Base-by-base conservation (phyloP, 2,888 invertebrate species). In the Pachydiplax longipennis region DNA sequence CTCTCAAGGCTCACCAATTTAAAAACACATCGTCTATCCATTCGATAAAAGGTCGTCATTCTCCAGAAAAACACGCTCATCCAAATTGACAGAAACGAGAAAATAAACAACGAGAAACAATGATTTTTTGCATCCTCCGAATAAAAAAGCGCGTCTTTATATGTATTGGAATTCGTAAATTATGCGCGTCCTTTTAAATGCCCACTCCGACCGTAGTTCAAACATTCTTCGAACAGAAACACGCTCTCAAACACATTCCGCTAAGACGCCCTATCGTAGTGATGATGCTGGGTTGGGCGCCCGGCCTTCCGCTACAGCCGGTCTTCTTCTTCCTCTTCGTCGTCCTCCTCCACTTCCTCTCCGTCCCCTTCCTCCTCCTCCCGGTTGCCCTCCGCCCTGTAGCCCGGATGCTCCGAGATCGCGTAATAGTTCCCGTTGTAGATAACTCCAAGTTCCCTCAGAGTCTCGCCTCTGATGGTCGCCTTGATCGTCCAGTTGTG, bases 401-500 rank as follows among this genome's bases (percentile, higher is more conserved):
- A 98, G 91, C 98, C 98, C 91, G 98, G 98, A 94, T 98, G 98
- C 94, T 98, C 98, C 93, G 98, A 98, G 94, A 98, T 98, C 92
- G 98, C 98, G 95, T 98, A 98, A 94, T 98, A 98, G 95, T 98
- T 98, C 92, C 98, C 98, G 94, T 98, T 98, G 95, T 98, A 98
- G 94, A 98, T 98, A 92, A 98, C 98, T 92, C 98, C 98, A 92
- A 98, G 95, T 94, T 98, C 98, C 91, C 98, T 96, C 93, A 98
- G 95, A 93, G 98, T 97, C 94, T 98, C 98, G 90, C 98, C 98
- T 92, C 98, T 95, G 93, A 98, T 98, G 93, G 98, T 97, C 93
- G 98, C 98, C 94, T 98, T 98, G 95, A 98, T 98, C 94, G 98
- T 98, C 98, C 98, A 98, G 94, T 98, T 98, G 95, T 98, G 98